These are phyloP conservation scores for Pardalotus punctatus DNA, from an alignment of 2,113 vertebrate genomes.

Conservation along the genomic window DNA sequence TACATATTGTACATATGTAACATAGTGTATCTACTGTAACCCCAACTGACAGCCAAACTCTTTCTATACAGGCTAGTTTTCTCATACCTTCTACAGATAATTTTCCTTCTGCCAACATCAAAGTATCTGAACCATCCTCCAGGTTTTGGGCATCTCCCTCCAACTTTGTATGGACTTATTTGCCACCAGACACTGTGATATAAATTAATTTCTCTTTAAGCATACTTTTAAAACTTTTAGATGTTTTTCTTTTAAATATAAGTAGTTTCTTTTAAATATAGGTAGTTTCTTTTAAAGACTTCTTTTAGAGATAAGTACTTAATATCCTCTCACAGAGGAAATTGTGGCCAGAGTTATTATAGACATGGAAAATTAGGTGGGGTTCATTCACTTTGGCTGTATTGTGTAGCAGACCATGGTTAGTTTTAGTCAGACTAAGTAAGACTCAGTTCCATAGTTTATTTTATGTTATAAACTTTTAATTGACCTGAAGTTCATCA, in stretches of 20 bases:
- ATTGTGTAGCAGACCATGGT: rapidly evolving
- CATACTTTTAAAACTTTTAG: neutral
- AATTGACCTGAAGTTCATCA: neutral
- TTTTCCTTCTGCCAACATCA: neutral
- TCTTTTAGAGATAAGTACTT: neutral
- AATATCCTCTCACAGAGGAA: neutral
- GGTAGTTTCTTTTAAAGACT: neutral
- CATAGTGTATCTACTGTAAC: neutral
- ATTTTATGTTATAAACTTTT: neutral
- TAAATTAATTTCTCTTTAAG: neutral
- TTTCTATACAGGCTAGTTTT: neutral
- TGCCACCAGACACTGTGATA: neutral
- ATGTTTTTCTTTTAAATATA: neutral
- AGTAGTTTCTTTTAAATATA: neutral
- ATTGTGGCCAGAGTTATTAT: neutral
- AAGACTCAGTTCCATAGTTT: neutral
- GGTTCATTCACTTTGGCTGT: neutral
- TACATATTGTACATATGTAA: too few relatives aligned
- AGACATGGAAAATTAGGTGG: neutral
- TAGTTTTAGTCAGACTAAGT: neutral
- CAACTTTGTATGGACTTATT: neutral
- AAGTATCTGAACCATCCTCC: neutral
- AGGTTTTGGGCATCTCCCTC: neutral
- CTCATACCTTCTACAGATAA: neutral
- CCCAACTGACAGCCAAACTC: neutral